Conservation (phyloP, 1,140 invertebrate species). For the Harpegnathos saltator region DNA sequence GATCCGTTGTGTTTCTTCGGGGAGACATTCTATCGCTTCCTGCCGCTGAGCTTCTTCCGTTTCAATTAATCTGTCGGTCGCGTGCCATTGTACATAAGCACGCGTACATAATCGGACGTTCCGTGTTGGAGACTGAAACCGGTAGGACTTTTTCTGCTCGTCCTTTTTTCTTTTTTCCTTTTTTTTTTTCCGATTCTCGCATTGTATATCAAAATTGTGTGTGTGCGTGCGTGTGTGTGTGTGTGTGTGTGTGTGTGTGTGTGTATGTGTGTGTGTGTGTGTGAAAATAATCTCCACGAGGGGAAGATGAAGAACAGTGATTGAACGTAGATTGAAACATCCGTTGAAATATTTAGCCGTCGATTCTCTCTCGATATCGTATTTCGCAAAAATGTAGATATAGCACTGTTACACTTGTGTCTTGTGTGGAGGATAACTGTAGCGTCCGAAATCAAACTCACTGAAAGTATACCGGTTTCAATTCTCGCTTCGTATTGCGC, state of each 20-base stretch:
- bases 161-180: neutral
- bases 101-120: conserved; percentile 62
- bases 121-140: conserved; percentile 50
- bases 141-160: conserved; percentile 23
- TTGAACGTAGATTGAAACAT: too few species aligned
- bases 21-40: conserved; percentile 1
- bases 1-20: conserved; percentile 5
- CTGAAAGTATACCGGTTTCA: conserved; percentile 48
- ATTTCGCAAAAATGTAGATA: too few species aligned
- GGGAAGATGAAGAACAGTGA: too few species aligned
- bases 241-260: too few species aligned
- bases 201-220: too few species aligned
- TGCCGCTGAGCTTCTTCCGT: conserved; percentile 46
- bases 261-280: too few species aligned
- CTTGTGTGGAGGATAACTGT: conserved; percentile 5
- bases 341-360: too few species aligned
- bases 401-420: too few species aligned
- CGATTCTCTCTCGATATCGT: too few species aligned
- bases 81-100: conserved; percentile 44
- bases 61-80: conserved; percentile 29
- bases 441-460: conserved; percentile 19
- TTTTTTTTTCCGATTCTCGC: too few species aligned
- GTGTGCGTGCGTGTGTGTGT: too few species aligned
- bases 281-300: too few species aligned
- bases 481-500: conserved; percentile 26